Conservation (phyloP, 2,113 vertebrate species). For the Phrynosoma blainvillii region DNA sequence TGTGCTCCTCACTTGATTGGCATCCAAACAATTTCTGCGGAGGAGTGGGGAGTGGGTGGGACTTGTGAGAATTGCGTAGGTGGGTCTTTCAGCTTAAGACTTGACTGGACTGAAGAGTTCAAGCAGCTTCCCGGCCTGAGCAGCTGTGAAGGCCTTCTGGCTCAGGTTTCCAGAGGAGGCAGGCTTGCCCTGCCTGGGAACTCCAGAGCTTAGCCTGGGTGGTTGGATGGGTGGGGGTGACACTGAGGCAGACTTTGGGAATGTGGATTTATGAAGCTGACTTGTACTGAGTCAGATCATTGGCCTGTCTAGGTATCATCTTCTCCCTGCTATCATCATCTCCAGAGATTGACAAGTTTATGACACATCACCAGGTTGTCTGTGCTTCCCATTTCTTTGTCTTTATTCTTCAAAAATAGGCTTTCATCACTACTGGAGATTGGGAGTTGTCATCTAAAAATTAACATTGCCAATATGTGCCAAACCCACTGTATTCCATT, state of each 20-base stretch:
- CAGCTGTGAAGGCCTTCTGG: background rate
- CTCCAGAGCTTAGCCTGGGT: background rate
- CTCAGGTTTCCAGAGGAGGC: background rate
- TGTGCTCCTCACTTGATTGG: background rate
- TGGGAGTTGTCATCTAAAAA: no score
- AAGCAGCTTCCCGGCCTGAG: background rate
- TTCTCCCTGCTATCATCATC: background rate
- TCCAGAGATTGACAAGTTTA: background rate
- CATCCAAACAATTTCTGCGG: background rate
- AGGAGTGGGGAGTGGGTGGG: rapidly evolving
- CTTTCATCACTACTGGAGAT: no score
- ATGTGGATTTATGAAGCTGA: background rate
- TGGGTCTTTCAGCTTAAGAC: background rate
- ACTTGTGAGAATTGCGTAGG: no score
- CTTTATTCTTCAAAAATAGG: no score
- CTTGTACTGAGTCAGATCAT: background rate
- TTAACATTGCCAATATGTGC: no score
- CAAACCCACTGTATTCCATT: no score
- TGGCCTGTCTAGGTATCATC: background rate
- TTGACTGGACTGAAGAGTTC: background rate
- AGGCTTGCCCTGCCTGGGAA: background rate
- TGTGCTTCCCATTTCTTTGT: no score
- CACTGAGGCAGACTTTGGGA: background rate
- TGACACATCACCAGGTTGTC: background rate
- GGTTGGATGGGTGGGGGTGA: no score